Conservation (phyloP, 1,140 invertebrate species). For the Ectropis grisescens region DNA sequence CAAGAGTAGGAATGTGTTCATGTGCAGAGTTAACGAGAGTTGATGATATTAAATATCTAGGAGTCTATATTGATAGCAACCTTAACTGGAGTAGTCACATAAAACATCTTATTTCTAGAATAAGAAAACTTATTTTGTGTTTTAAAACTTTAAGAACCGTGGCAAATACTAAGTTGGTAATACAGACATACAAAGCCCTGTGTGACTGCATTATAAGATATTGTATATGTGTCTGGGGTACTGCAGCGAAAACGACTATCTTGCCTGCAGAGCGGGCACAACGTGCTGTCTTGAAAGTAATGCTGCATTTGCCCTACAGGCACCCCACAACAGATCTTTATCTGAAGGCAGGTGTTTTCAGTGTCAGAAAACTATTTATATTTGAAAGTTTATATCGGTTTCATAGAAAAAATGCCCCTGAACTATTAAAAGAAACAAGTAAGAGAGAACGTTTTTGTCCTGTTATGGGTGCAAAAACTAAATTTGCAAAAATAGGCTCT, state of each 20-base stretch:
- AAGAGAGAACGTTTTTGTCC: too few relatives aligned
- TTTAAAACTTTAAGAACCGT: slow-evolving; percentile 3
- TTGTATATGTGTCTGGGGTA: slow-evolving; percentile 7
- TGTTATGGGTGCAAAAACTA: too few relatives aligned
- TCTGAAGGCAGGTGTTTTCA: too few relatives aligned
- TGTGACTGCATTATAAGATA: slow-evolving; percentile 1
- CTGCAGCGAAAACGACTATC: slow-evolving; percentile 5
- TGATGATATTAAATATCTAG: slow-evolving; percentile 5
- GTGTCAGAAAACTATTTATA: too few relatives aligned
- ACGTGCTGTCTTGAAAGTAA: too few relatives aligned
- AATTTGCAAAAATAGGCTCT: too few relatives aligned
- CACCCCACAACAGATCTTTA: too few relatives aligned
- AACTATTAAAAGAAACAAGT: too few relatives aligned
- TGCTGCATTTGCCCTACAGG: too few relatives aligned
- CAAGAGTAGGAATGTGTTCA: neutral
- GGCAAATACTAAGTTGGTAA: neutral
- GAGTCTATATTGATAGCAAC: slow-evolving; percentile 5
- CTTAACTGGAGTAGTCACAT: slow-evolving; percentile 3
- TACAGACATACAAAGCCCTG: slow-evolving; percentile 5
- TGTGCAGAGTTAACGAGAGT: neutral
- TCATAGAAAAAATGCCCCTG: too few relatives aligned
- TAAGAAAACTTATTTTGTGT: slow-evolving; percentile 4
- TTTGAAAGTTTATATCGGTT: too few relatives aligned
- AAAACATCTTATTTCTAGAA: neutral
- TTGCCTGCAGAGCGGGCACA: too few relatives aligned